phyloP scores from a whole-genome alignment of 2,888 invertebrate genomes.

The Proisotoma minuta region DNA sequence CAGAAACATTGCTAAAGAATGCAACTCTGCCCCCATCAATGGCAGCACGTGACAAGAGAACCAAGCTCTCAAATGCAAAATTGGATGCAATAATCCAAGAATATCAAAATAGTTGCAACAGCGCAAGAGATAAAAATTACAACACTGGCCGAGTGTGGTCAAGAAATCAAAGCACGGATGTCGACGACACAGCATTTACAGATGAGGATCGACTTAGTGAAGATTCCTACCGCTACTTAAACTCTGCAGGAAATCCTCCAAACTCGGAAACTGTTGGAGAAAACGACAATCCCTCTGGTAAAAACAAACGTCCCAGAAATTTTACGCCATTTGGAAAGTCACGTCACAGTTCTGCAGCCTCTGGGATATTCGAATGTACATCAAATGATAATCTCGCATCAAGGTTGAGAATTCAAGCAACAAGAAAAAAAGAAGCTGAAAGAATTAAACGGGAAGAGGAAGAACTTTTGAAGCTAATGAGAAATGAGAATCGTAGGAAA shows the following conservation, averaged over 20 bases:
- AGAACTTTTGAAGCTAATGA: constrained; percentile 37
- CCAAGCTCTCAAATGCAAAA: constrained; percentile 30
- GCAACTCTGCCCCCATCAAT: constrained; percentile 45
- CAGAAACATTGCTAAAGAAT: constrained; percentile 41
- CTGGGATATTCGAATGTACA: constrained; percentile 44
- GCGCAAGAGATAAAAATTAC: constrained; percentile 4
- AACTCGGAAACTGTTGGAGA: background rate
- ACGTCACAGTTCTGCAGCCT: constrained; percentile 30
- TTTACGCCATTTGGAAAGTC: constrained; percentile 41
- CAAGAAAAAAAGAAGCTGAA: constrained; percentile 31
- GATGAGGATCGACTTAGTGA: constrained; percentile 43
- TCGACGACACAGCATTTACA: constrained; percentile 25
- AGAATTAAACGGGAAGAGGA: constrained; percentile 42
- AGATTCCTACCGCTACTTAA: constrained; percentile 23
- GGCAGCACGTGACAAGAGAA: constrained; percentile 40
- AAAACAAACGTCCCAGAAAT: constrained; percentile 5
- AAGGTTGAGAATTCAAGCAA: constrained; percentile 39
- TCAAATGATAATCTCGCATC: constrained; percentile 46
- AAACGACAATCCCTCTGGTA: background rate
- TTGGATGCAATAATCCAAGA: constrained; percentile 31
- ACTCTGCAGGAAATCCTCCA: background rate
- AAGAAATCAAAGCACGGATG: constrained; percentile 27
- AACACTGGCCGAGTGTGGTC: constrained; percentile 14
- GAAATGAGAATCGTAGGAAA: constrained; percentile 37
- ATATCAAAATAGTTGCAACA: constrained; percentile 26